phyloP scores from a whole-genome alignment of 1,140 invertebrate species.

The Drosophila nebulosa region DNA sequence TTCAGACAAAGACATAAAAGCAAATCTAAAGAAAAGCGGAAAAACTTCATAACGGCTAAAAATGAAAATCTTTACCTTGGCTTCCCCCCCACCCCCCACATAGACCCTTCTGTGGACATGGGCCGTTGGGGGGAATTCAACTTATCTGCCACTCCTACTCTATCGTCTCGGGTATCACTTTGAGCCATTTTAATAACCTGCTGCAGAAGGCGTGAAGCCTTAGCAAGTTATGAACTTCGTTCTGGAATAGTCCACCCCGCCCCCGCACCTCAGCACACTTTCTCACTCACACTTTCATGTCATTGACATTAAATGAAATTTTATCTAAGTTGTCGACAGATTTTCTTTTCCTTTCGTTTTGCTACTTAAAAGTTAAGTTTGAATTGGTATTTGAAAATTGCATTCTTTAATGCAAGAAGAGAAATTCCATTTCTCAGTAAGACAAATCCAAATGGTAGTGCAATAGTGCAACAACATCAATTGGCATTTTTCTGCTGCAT shows the following conservation, averaged over 20 bases:
- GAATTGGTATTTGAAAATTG: background rate
- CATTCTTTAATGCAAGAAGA: background rate
- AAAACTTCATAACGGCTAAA: conserved; percentile 51
- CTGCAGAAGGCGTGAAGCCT: conserved; percentile 46
- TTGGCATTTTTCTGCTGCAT: conserved; percentile 1
- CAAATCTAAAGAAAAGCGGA: conserved; percentile 9
- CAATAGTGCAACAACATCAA: background rate
- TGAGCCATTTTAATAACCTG: conserved; percentile 72
- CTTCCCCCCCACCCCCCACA: conserved; percentile 27
- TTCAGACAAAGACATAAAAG: conserved; percentile 54
- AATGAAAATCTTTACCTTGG: conserved; percentile 56
- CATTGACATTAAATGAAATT: conserved; percentile 64
- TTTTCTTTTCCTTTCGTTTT: background rate
- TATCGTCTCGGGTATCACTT: conserved; percentile 63
- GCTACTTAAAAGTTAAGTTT: background rate
- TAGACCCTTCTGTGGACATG: background rate
- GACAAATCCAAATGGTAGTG: background rate
- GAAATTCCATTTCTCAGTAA: background rate
- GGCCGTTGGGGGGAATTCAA: background rate
- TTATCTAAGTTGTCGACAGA: conserved; percentile 48
- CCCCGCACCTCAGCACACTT: background rate
- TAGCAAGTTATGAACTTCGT: conserved; percentile 73
- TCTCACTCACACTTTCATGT: conserved; percentile 40
- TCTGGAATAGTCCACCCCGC: conserved; percentile 3
- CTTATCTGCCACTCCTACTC: background rate